Conservation (phyloP, 2,797 vertebrate genomes). For the Ataeniobius toweri region DNA sequence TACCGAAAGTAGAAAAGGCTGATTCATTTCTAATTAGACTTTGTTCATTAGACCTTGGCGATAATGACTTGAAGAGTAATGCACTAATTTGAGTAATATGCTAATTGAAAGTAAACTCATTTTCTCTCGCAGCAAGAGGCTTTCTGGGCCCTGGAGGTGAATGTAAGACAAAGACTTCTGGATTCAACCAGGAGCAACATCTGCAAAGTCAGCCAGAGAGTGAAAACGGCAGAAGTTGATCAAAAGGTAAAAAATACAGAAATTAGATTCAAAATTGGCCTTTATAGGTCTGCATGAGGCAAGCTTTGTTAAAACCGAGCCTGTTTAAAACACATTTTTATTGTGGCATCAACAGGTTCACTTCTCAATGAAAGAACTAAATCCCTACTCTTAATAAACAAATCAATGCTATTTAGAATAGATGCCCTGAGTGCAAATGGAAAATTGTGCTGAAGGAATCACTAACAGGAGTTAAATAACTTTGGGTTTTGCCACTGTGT, state of each 20-base stretch:
- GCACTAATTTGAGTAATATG: constrained; percentile 69
- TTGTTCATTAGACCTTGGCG: constrained; percentile 67
- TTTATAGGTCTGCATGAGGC: not conserved
- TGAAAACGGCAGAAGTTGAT: not conserved
- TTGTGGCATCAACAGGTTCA: not conserved
- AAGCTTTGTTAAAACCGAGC: not conserved
- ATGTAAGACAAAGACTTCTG: constrained; percentile 10
- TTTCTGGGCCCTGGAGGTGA: constrained; percentile 52
- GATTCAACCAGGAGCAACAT: constrained; percentile 35
- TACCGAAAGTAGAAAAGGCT: constrained; percentile 9
- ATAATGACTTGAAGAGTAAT: constrained; percentile 64
- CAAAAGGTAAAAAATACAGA: not conserved
- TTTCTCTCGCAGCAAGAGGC: constrained; percentile 59
- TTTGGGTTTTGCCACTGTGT: too few species aligned
- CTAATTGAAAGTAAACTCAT: constrained; percentile 71
- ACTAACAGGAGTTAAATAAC: too few species aligned
- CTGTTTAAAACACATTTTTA: not conserved
- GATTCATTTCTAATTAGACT: constrained; percentile 73
- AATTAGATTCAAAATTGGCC: not conserved
- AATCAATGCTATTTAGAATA: not conserved
- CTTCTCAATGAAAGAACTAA: not conserved
- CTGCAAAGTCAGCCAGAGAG: constrained; percentile 10
- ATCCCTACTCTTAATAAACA: not conserved
- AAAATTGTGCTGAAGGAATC: too few species aligned
- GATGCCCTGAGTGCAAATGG: not conserved